Evolutionary conservation across 2,888 invertebrate species (phyloP), one percentile per base, ranked within the genome.

Genomic region (Petrolisthes cinctipes): DNA sequence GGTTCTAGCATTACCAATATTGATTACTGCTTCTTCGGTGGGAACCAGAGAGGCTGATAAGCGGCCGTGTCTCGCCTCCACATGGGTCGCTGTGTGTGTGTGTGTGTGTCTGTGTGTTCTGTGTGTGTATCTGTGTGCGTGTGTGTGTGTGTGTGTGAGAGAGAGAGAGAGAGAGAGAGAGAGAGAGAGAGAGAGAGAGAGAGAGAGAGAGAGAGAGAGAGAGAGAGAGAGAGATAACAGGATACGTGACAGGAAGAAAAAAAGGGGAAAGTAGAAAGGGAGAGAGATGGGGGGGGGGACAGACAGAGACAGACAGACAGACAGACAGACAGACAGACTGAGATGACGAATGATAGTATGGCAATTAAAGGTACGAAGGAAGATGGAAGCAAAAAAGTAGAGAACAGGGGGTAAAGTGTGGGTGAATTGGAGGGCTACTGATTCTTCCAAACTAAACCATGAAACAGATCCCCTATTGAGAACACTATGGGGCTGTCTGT

Each of bases 201-300:
- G 66, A 81, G 37, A 81, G 66, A 81, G 66, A 81, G 66, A 81
- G 66, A 81, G 81, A 81, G 66, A 81, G 81, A 81, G 66, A 81
- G 81, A 81, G 66, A 81, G 81, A 81, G 80, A 80, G 57, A 80
- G 57, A 80, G 57, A 57, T 14, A 80, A n/a, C 17, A 23, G 23
- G 23, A 54, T 54, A 80, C 5, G 23, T 14, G 23, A 4, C 37
- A n/a, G 51, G 11, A 75, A 14, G 51, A 14, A 75, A 51, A 75
- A 14, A 37, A 57, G 23, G 23, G 54, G 54, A 61, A n/a, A 78
- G 56, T 11, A 23, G 20, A 23, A 17, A 23, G 7, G 3, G 66
- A 66, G 14, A 66, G 1, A 66, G 14, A 66, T 1, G 17, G 66
- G 1, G 14, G 17, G 11, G 17, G 1, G 17, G 66, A 66, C 66